phyloP scores from a whole-genome alignment of 2,113 vertebrate genomes.

The Rhombomys opimus region DNA sequence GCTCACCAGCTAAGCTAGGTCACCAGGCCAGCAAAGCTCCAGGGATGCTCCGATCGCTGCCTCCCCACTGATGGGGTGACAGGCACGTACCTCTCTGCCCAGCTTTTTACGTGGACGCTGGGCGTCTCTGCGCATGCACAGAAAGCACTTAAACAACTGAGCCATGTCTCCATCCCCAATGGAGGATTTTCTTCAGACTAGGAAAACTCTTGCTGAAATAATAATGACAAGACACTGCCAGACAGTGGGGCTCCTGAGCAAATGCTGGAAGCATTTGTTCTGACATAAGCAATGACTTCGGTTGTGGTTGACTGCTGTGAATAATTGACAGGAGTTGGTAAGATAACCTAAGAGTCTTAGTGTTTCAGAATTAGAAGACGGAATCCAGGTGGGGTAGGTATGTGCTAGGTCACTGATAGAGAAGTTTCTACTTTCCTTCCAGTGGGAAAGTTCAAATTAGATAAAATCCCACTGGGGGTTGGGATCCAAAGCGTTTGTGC shows the following conservation, averaged over 20 bases:
- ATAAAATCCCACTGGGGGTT: not conserved
- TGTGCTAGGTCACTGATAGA: not conserved
- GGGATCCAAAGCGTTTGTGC: not conserved
- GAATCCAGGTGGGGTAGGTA: not conserved
- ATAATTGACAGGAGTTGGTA: not conserved
- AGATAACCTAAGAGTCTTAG: not conserved
- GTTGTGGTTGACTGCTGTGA: not conserved
- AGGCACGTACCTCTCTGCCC: no score
- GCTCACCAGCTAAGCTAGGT: not conserved
- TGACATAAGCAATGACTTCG: not conserved
- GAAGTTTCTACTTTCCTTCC: not conserved
- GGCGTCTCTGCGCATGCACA: not conserved
- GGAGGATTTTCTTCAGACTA: not conserved
- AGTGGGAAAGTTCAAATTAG: not conserved
- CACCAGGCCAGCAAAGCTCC: no score
- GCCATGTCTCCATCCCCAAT: not conserved
- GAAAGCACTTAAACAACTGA: not conserved
- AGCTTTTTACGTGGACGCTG: no score
- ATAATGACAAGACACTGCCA: not conserved
- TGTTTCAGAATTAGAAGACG: not conserved
- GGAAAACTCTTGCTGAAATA: not conserved
- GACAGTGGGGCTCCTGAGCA: not conserved
- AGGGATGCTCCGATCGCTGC: not conserved
- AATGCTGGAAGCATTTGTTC: not conserved
- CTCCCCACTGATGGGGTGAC: not conserved